Conservation (phyloP, 2,113 vertebrate genomes). For the Sylvia atricapilla region DNA sequence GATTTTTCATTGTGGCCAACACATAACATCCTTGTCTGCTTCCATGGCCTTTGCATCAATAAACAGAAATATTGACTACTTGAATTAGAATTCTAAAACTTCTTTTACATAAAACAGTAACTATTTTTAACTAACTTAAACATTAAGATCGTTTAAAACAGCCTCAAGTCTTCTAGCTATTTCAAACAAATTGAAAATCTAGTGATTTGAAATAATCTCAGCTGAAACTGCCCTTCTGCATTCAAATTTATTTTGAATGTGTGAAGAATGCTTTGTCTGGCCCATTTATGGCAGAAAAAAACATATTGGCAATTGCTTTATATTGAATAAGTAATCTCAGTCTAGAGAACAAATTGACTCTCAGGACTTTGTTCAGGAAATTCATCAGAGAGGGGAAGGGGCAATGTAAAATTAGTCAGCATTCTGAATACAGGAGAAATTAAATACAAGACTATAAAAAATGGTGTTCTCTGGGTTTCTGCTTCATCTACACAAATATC, state of each 20-base stretch:
- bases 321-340: not conserved
- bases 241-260: not conserved
- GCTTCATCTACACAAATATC: not conserved
- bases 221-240: not conserved
- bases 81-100: not conserved
- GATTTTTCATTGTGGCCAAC: not conserved
- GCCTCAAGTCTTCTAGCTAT: not conserved
- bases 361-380: not conserved
- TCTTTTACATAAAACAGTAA: not conserved
- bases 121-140: not conserved
- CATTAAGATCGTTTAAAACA: not conserved
- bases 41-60: not conserved
- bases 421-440: not conserved
- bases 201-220: not conserved
- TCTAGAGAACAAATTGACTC: not conserved
- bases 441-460: not conserved
- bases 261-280: not conserved
- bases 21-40: not conserved
- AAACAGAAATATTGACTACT: not conserved
- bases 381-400: not conserved
- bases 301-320: not conserved
- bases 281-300: not conserved
- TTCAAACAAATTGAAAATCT: not conserved
- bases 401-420: not conserved
- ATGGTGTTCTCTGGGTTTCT: not conserved